These are phyloP conservation scores for Brachyistius frenatus DNA, from an alignment of 2,113 vertebrate genomes.

Conservation along the genomic window DNA sequence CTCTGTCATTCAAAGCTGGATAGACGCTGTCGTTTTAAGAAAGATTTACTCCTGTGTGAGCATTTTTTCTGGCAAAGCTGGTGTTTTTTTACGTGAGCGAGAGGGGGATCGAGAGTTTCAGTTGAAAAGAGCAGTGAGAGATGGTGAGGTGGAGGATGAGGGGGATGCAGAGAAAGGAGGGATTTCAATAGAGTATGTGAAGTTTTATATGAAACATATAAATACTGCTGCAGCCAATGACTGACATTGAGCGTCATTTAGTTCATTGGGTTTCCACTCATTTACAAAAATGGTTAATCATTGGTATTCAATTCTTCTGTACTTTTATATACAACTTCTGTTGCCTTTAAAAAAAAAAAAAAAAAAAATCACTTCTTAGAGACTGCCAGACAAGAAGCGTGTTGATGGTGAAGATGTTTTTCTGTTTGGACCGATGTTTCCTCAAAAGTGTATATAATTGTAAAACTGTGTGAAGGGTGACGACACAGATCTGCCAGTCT, in stretches of 20 bases:
- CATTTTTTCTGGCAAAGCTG: slow-evolving; percentile 33
- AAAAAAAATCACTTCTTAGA: not conserved
- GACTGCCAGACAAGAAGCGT: not conserved
- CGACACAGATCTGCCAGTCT: not conserved
- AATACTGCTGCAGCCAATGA: slow-evolving; percentile 31
- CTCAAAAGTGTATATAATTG: too few relatives aligned
- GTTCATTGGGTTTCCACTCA: not conserved
- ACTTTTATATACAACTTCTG: too few relatives aligned
- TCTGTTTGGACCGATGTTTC: too few relatives aligned
- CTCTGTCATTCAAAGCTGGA: slow-evolving; percentile 47
- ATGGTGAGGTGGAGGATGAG: slow-evolving; percentile 37
- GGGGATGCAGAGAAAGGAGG: slow-evolving; percentile 27
- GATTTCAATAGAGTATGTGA: slow-evolving; percentile 50
- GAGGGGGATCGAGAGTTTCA: slow-evolving; percentile 46
- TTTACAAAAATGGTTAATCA: not conserved
- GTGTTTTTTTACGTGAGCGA: slow-evolving; percentile 6
- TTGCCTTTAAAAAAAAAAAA: too few relatives aligned
- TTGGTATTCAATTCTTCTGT: too few relatives aligned
- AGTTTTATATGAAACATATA: slow-evolving; percentile 41
- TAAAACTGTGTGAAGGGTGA: too few relatives aligned
- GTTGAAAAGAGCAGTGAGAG: slow-evolving; percentile 40
- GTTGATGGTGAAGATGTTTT: too few relatives aligned
- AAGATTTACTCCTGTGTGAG: slow-evolving; percentile 42
- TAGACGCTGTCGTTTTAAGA: slow-evolving; percentile 10
- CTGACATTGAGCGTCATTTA: slow-evolving; percentile 17